Evolutionary conservation across 2,888 invertebrate genomes (phyloP).

Genomic region (Pyralis farinalis): DNA sequence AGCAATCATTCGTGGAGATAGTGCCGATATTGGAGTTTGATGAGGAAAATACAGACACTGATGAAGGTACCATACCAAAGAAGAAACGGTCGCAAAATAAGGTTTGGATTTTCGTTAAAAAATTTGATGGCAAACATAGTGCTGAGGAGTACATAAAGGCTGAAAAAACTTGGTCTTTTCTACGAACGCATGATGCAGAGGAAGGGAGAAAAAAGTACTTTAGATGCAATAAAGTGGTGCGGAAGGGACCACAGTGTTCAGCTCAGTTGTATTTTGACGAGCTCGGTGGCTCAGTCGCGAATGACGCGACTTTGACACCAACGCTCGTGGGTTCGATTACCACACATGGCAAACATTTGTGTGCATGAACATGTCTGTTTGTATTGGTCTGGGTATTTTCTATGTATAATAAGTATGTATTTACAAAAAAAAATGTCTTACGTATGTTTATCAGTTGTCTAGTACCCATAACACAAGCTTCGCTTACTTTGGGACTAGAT

Average conservation of each 20-base stretch:
- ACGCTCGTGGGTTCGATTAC: too few species aligned
- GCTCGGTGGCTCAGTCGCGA: too few species aligned
- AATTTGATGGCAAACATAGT: conserved; percentile 15
- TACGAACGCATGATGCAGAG: conserved; percentile 11
- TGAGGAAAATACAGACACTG: conserved; percentile 11
- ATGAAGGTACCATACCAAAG: conserved; percentile 15
- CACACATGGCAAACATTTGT: too few species aligned
- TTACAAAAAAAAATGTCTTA: too few species aligned
- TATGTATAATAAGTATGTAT: too few species aligned
- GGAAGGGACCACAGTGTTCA: conserved; percentile 17
- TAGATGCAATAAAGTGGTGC: conserved; percentile 19
- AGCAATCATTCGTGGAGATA: conserved; percentile 15
- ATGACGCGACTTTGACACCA: too few species aligned
- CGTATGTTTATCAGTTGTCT: too few species aligned
- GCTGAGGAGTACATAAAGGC: conserved; percentile 12
- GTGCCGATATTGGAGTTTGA: conserved; percentile 18
- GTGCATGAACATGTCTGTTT: too few species aligned
- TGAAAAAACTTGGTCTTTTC: conserved; percentile 18
- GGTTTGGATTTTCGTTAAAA: conserved; percentile 18
- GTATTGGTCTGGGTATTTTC: too few species aligned
- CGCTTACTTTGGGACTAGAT: too few species aligned
- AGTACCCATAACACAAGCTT: too few species aligned
- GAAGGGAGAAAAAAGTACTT: conserved; percentile 17
- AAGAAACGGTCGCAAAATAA: conserved; percentile 15
- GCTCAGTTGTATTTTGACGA: conserved; percentile 19